Base-by-base conservation (phyloP, 2,888 invertebrate species). In the Cryptocephalus primarius region DNA sequence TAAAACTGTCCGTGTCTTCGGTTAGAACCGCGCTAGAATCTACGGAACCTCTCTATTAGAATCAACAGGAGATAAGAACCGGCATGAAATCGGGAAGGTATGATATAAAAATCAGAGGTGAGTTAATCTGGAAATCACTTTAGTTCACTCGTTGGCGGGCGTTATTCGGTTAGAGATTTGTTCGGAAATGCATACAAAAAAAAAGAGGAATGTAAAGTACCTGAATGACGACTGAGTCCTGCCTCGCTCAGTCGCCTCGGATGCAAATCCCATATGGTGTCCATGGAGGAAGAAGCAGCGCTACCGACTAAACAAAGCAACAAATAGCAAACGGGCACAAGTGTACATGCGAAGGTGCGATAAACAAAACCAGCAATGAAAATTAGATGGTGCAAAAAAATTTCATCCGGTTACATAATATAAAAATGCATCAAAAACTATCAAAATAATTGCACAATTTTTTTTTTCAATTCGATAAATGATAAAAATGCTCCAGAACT, bases 1-100 rank as follows among this genome's bases (percentile, higher is more conserved):
- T 93, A 70, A 92, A 95, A 72, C 91, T 90, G 74, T 95, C 94
- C 33, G 90, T 91, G 70, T 91, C 89, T 68, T 87, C 85, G 13
- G 87, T 87, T 66, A 92, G 74, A 59, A 90, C 77, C 52, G 85
- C 80, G 70, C 88, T 88, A 70, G 85, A 85, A 78, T 89, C 89
- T 89, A 75, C 46, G 36, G 42, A 11, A 6, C 40, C 14, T 41
- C 36, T 22, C 33, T 2, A 22, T 22, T 22, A 22, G 22, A 6
- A 22, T 22, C 22, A 22, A 22, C 22, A 22, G 22, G 22, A 2
- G 22, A 22, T 6, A 22, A 22, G 22, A 6, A 22, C 22, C 6
- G 22, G 22, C 22, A 22, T 22, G 22, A 22, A 22, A 4, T 22
- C 6, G 22, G 6, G 22, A 22, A 22, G 22, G 6, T n/a, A n/a